Evolutionary conservation across 2,888 invertebrate genomes (phyloP).

Genomic region (Chymomyza procnemis): DNA sequence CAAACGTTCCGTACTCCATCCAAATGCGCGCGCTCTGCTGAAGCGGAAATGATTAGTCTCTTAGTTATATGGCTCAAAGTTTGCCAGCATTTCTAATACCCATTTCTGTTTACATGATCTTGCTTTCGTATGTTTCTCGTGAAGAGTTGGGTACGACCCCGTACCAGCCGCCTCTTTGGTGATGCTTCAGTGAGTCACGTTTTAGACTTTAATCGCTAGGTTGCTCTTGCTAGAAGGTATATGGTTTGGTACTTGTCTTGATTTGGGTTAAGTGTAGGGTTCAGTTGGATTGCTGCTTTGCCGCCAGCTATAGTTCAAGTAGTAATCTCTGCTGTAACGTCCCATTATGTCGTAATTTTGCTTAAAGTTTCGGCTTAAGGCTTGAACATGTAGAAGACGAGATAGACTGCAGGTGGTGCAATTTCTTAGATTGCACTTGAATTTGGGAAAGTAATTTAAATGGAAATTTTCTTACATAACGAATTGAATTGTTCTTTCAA

Average conservation of each 20-base stretch:
- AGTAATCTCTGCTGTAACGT: background rate
- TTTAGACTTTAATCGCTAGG: slow-evolving; percentile 26
- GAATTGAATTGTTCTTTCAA: background rate
- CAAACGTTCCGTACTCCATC: background rate
- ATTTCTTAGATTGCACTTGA: slow-evolving; percentile 3
- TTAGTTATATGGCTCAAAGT: background rate
- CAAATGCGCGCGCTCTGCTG: slow-evolving; percentile 48
- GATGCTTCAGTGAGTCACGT: slow-evolving; percentile 48
- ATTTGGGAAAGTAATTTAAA: background rate
- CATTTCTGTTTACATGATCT: slow-evolving; percentile 34
- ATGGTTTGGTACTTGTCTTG: slow-evolving; percentile 39
- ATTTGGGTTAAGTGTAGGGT: slow-evolving; percentile 67
- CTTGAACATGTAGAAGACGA: background rate
- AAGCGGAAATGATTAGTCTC: slow-evolving; percentile 60
- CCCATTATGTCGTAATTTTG: background rate
- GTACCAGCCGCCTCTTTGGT: slow-evolving; percentile 39
- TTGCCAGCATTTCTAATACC: slow-evolving; percentile 29
- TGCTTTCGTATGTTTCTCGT: slow-evolving; percentile 12
- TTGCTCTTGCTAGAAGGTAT: background rate
- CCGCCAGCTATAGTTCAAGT: slow-evolving; percentile 20
- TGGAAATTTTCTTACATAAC: background rate
- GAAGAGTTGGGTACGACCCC: background rate
- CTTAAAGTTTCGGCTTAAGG: background rate
- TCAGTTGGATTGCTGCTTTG: slow-evolving; percentile 41
- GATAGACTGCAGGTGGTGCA: background rate